Percentiles rank a stretch among this genome's conserved stretches.
These are phyloP conservation scores for Latrodectus elegans DNA, from an alignment of 2,888 invertebrate genomes.

Conservation along the genomic window DNA sequence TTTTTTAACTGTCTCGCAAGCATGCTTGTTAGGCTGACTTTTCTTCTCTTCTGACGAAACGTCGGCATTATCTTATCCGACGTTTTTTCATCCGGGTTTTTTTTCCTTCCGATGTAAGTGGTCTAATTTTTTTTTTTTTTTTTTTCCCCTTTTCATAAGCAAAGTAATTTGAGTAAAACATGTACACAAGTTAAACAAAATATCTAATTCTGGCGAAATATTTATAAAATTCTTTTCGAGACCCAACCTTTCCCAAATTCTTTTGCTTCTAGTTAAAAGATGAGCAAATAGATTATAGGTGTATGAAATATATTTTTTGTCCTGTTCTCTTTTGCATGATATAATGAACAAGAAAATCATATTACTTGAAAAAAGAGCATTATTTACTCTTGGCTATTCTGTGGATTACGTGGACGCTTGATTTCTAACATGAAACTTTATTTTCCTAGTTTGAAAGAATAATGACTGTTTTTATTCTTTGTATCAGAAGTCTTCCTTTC, in stretches of 20 bases:
- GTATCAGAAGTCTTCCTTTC: no score
- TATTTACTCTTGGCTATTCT: no score
- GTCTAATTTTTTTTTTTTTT: slow-evolving; percentile 10
- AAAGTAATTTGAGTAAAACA: not conserved
- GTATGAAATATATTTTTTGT: slow-evolving; percentile 1
- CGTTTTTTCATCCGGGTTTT: slow-evolving; percentile 13
- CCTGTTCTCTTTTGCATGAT: not conserved
- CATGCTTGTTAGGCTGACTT: slow-evolving; percentile 26
- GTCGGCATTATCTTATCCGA: slow-evolving; percentile 39
- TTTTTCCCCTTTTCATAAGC: not conserved
- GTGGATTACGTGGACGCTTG: not conserved
- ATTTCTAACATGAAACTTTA: not conserved
- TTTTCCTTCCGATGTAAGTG: not conserved
- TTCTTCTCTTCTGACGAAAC: slow-evolving; percentile 9
- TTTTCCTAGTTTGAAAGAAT: not conserved
- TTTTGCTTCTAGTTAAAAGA: slow-evolving; percentile 26
- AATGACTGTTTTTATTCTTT: not conserved
- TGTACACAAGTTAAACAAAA: slow-evolving; percentile 36
- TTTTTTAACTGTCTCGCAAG: slow-evolving; percentile 4
- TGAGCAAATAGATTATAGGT: slow-evolving; percentile 57
- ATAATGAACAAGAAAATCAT: not conserved
- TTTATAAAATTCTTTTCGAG: not conserved
- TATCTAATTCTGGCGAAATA: slow-evolving; percentile 43
- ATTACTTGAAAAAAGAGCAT: no score
- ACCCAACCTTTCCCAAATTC: not conserved